Evolutionary conservation across 2,113 vertebrate species (phyloP), one percentile per base, ranked within the genome.

Genomic region (Sylvietta virens): DNA sequence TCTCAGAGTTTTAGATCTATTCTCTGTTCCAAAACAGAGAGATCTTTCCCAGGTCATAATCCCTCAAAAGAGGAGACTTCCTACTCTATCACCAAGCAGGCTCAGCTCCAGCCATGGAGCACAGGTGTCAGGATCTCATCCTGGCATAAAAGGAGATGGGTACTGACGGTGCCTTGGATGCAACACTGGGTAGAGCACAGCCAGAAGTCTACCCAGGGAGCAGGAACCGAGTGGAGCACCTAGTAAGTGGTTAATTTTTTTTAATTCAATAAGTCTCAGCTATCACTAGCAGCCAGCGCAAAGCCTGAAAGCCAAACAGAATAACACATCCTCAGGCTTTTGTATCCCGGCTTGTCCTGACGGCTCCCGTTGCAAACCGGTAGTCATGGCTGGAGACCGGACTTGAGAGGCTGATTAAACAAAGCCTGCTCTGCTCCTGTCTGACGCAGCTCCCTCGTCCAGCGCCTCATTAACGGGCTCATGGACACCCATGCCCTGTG

Each of bases 291-390:
- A 94, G 82, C 24, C 92, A 90, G 76, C 0, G 1, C 86, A 88
- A 93, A 94, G 92, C 78, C 91, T 91, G 90, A 72, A 95, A 95
- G 93, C 90, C 93, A 90, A 94, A 76, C 48, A 93, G 82, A 96
- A 74, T 90, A 90, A 84, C 92, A 81, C 80, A 81, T 90, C 90
- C 88, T 92, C 83, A 28, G 73, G 91, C 94, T 89, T 95, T 95
- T 97, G 88, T 93, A 92, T 61, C 88, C 80, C 6, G 86, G 94
- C 80, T 77, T 69, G 88, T 88, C 79, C 92, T 47, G 81, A 44
- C 6, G 15, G 94, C 79, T 94, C 88, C 94, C 24, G 21, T 78
- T 96, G 85, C 88, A 84, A 95, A 96, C 95, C 95, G 81, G 88
- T 42, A 86, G 87, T 62, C 3, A 11, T 88, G 61, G 90, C 90